Percentiles rank a stretch among this genome's conserved stretches.
Evolutionary conservation across 2,888 invertebrate genomes (phyloP).

Genomic region (Iphiclides podalirius): DNA sequence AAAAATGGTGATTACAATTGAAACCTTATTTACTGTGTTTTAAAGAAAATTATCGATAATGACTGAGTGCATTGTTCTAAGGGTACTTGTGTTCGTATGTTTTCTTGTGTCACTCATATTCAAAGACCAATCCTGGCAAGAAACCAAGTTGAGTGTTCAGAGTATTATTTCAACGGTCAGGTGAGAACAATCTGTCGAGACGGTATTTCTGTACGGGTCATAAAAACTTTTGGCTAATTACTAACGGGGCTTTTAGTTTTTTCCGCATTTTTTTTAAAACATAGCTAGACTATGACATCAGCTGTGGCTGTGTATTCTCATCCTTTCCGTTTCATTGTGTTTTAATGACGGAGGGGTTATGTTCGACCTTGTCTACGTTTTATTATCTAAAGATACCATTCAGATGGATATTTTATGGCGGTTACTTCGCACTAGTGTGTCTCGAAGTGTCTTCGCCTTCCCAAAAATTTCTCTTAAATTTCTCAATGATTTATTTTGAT

Average conservation of each 20-base stretch:
- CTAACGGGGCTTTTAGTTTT: not conserved
- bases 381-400: no score
- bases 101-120: conserved; percentile 18
- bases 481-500: no score
- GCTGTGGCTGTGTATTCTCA: not conserved
- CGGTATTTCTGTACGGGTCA: not conserved
- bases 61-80: conserved; percentile 2
- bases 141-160: conserved; percentile 12
- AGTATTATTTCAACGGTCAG: conserved; percentile 11
- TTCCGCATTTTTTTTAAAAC: not conserved
- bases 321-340: not conserved
- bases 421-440: no score
- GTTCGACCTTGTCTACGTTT: not conserved
- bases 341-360: not conserved
- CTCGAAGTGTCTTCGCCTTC: no score
- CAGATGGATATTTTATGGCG: no score
- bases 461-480: no score
- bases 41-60: not conserved
- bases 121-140: conserved; percentile 9
- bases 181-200: conserved; percentile 11
- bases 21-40: not conserved
- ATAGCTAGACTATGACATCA: conserved; percentile 7
- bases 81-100: conserved; percentile 1
- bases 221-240: conserved; percentile 1
- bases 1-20: not conserved